Base-by-base conservation (phyloP, 2,888 invertebrate genomes). In the Tiliacea aurago region DNA sequence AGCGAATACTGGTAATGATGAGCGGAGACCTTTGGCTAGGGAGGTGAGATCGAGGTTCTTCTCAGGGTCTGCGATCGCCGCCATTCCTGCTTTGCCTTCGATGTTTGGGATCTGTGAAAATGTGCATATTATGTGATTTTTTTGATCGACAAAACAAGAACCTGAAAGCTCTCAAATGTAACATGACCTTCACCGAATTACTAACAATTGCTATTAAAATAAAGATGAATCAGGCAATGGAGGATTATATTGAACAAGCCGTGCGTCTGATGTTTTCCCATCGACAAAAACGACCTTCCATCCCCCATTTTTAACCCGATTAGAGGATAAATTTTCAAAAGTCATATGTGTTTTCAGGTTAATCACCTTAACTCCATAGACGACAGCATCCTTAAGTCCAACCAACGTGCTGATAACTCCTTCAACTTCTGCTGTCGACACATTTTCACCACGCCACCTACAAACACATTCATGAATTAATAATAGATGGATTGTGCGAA, bases 391-490 rank as follows among this genome's bases (percentile, higher is more conserved):
- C 81, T 97, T 98, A 37, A 99, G 95, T 13, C 97, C 97, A 37
- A 98, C 95, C 45, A 98, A 96, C 77, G 98, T 98, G 87, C 98
- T 98, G 70, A 99, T 97, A 0, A 99, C 97, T 1, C 98, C 98
- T 94, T 99, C 99, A 5, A 99, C 98, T 96, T 99, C 99, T 5
- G 98, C 98, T 0, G 99, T 99, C 0, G 99, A 98, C 0, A 99
- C 99, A 91, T 99, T 99, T 94, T 99, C 99, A 56, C 99, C 99
- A 78, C 98, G 98, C 99, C 99, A 99, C 81, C 98, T 97, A 84
- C 2, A 80, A 87, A 23, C 10, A 45, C 4, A 77, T 10, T 28
- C 3, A 18, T 53, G 1, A 18, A 55, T 53, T 0, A 37, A 37
- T 49, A 37, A 70, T 10, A 4, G 56, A 15, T 15, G 18, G 3